phyloP scores from a whole-genome alignment of 1,140 invertebrate species.

The Solenopsis fugax region DNA sequence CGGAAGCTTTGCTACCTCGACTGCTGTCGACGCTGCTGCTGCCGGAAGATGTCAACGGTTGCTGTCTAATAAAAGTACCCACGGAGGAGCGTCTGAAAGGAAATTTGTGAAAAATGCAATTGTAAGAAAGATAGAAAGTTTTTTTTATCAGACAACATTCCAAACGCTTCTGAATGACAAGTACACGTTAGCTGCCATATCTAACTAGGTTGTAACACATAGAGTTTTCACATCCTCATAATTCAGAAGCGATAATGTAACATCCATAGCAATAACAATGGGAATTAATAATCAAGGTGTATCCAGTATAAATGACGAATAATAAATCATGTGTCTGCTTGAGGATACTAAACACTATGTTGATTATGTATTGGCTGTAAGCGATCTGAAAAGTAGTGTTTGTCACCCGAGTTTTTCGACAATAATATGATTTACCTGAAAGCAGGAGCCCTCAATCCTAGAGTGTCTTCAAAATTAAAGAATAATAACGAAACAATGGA shows the following conservation, averaged over 20 bases:
- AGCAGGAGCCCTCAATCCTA: constrained; percentile 60
- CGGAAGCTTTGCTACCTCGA: constrained; percentile 87
- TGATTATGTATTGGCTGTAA: constrained; percentile 66
- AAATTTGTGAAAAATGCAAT: constrained; percentile 55
- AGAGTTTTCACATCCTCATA: constrained; percentile 16
- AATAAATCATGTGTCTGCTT: constrained; percentile 59
- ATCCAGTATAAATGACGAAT: constrained; percentile 60
- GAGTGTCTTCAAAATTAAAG: constrained; percentile 40
- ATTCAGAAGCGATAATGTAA: constrained; percentile 58
- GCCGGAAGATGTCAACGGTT: constrained; percentile 84
- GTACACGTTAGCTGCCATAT: constrained; percentile 8
- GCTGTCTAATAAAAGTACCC: constrained; percentile 91
- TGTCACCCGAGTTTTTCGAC: constrained; percentile 31
- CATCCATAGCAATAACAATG: constrained; percentile 49
- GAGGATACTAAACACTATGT: constrained; percentile 59
- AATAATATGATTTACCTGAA: constrained; percentile 71
- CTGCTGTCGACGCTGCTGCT: constrained; percentile 87
- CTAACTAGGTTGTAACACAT: background rate
- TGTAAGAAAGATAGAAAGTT: constrained; percentile 1
- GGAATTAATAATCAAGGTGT: constrained; percentile 62
- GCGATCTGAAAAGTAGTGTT: constrained; percentile 44
- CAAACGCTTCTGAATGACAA: constrained; percentile 43
- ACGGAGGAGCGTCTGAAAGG: constrained; percentile 92
- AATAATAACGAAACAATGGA: constrained; percentile 16
- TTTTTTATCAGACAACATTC: constrained; percentile 30